phyloP scores from a whole-genome alignment of 1,140 invertebrate genomes.

The Lerema accius region DNA sequence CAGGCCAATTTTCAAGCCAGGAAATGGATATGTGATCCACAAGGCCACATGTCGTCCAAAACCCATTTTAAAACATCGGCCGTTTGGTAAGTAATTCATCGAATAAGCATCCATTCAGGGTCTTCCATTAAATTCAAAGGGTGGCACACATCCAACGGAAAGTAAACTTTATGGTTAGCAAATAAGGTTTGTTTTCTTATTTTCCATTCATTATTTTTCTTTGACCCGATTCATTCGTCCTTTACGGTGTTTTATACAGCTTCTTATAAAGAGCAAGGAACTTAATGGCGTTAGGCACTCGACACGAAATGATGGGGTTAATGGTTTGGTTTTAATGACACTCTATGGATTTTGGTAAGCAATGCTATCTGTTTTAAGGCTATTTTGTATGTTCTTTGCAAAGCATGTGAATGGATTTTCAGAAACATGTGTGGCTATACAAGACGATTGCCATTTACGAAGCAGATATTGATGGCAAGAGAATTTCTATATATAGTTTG shows the following conservation, averaged over 20 bases:
- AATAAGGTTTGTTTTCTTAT: neutral
- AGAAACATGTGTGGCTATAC: no score
- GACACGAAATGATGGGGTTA: constrained; percentile 36
- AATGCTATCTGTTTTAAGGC: neutral
- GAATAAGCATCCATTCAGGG: constrained; percentile 29
- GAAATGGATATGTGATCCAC: constrained; percentile 30
- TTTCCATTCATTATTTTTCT: constrained; percentile 19
- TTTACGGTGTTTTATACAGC: constrained; percentile 31
- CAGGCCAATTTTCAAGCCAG: constrained; percentile 5
- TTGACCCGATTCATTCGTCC: constrained; percentile 30
- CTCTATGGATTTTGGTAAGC: constrained; percentile 1
- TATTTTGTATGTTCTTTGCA: no score
- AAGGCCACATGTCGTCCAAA: constrained; percentile 34
- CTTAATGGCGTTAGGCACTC: constrained; percentile 35
- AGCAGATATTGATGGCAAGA: no score
- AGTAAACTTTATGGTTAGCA: neutral
- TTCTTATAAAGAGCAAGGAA: constrained; percentile 35
- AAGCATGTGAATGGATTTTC: no score
- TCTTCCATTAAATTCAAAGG: constrained; percentile 28
- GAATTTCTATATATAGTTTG: no score
- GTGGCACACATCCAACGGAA: neutral
- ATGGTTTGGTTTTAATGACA: constrained; percentile 25
- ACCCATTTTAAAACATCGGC: constrained; percentile 22
- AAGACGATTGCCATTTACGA: no score
- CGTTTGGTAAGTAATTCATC: constrained; percentile 24